Evolutionary conservation across 2,888 invertebrate species (phyloP), one percentile per base, ranked within the genome.

Genomic region (Plebejus melissa): DNA sequence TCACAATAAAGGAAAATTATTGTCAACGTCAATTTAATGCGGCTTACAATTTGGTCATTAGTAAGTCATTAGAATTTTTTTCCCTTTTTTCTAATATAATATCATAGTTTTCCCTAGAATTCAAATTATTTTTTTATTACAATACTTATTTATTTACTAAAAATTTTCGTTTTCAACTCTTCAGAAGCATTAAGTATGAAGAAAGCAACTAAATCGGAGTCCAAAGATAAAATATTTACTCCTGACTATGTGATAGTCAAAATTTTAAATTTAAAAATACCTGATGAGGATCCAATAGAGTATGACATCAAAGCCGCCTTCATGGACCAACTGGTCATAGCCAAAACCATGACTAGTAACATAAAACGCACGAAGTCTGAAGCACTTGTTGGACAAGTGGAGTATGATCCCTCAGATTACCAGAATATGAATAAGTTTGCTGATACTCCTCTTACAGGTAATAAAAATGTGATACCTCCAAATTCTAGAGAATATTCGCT

Each of bases 361-460:
- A 32, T 77, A 81, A 2, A 83, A 22, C 65, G 78, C 0, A 80
- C 77, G n/a, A 77, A 81, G 1, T 79, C 74, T 16, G 77, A 79
- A 0, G 72, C 86, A 36, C 84, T 84, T 1, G 76, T 65, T 16
- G 93, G 92, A 5, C 77, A 77, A 0, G 85, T 93, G 85, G 79
- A 77, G 28, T 93, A 87, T 76, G 90, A 91, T 78, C 91, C 93
- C 0, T 88, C 90, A 0, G 88, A 92, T 82, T 90, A 91, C 77
- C 88, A 88, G 75, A 90, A 87, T 83, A 91, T 93, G 90, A 85
- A 87, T 78, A 76, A 84, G 0, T 89, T 89, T 78, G 90, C 89
- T 32, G 86, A 92, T 79, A 79, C 76, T 75, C 92, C 93, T n/a
- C 80, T 93, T n/a, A 82, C 83, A 74, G 89, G 93, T 93, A 54